Conservation (phyloP, 1,140 invertebrate genomes). For the Atta texana region DNA sequence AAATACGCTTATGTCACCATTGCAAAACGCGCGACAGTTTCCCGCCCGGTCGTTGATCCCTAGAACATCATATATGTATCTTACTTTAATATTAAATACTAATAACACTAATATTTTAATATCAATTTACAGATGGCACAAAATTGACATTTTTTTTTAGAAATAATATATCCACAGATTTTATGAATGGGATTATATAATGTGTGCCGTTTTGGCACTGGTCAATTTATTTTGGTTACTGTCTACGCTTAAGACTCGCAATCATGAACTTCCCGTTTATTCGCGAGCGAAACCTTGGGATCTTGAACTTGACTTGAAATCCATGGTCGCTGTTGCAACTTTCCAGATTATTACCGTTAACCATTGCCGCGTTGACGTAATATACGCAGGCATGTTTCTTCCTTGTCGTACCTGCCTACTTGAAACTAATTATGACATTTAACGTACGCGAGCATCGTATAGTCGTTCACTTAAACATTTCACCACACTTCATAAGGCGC, state of each 20-base stretch:
- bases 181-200: neutral
- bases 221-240: constrained; percentile 61
- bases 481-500: constrained; percentile 28
- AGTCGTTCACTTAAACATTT: constrained; percentile 22
- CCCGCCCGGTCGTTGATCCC: constrained; percentile 37
- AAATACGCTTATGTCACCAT: constrained; percentile 66
- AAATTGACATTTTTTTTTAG: no score
- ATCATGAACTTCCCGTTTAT: constrained; percentile 21
- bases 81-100: neutral
- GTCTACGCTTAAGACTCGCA: neutral
- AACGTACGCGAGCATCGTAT: constrained; percentile 41
- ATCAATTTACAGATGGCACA: no score
- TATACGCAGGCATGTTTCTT: constrained; percentile 59
- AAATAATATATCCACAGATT: neutral
- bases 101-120: neutral
- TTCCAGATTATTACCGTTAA: constrained; percentile 73
- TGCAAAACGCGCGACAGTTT: constrained; percentile 23
- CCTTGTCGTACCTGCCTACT: constrained; percentile 32
- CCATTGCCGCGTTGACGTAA: constrained; percentile 57
- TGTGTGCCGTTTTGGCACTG: constrained; percentile 1
- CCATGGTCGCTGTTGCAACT: constrained; percentile 42
- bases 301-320: constrained; percentile 66
- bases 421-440: constrained; percentile 62
- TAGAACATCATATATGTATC: neutral
- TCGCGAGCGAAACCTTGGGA: constrained; percentile 51